Evolutionary conservation across 1,140 invertebrate genomes (phyloP).

Genomic region (Battus philenor): DNA sequence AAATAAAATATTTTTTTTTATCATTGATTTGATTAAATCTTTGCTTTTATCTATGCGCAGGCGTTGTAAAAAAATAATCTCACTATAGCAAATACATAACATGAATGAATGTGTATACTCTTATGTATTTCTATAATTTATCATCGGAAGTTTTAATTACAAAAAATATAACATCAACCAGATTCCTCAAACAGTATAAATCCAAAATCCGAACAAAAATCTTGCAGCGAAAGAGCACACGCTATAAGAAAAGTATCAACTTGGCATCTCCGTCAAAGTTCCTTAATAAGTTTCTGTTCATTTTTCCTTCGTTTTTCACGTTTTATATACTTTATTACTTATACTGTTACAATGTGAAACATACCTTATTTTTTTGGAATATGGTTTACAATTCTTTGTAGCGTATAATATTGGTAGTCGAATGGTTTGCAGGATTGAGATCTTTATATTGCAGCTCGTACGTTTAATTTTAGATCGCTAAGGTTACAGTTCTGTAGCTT

Average conservation of each 20-base stretch:
- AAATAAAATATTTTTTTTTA: too few species aligned
- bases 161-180: conserved; percentile 14
- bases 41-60: too few species aligned
- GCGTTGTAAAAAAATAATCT: too few species aligned
- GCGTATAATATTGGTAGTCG: background rate
- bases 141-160: conserved; percentile 15
- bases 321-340: conserved; percentile 28
- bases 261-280: conserved; percentile 58
- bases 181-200: conserved; percentile 9
- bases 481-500: conserved; percentile 29
- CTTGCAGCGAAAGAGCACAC: conserved; percentile 24
- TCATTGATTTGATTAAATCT: too few species aligned
- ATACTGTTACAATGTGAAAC: background rate
- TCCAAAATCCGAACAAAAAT: conserved; percentile 24
- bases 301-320: conserved; percentile 51
- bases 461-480: background rate
- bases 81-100: too few species aligned
- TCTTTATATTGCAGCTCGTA: background rate
- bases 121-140: too few species aligned
- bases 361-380: background rate
- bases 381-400: background rate
- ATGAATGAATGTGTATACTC: too few species aligned
- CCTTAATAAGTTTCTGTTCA: conserved; percentile 62
- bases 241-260: conserved; percentile 43
- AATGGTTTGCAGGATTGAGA: background rate